Evolutionary conservation across 2,113 vertebrate species (phyloP), one percentile per base, ranked within the genome.

Genomic region (Rhinoderma darwinii): DNA sequence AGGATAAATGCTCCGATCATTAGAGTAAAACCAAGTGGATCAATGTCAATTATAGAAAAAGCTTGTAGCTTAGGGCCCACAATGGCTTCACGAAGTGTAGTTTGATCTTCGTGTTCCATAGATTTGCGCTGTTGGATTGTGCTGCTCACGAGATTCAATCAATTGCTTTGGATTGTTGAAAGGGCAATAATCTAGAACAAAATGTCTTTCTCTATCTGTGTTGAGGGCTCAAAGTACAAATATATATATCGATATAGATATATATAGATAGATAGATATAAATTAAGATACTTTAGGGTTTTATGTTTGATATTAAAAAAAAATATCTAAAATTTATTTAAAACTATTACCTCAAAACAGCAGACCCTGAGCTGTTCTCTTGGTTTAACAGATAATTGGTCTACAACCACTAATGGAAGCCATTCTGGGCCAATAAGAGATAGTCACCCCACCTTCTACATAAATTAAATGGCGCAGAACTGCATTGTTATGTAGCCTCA

Each of bases 11-110:
- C 10, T 22, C 6, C 20, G 47, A 78, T 78, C 75, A 78, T 78
- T 78, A 78, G 4, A 35, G 75, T 11, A 78, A 78, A 78, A 54
- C 44, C 75, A 78, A 78, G 50, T 22, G 32, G 47, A 78, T 78
- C 75, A 54, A 78, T 78, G 75, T 54, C 50, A 78, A 78, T 78
- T 78, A 78, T 35, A 78, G 7, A 18, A 32, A 54, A 17, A 8
- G 75, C 47, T 32, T 37, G 75, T 78, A 51, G 17, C 30, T 32
- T 35, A 22, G 15, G 30, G 27, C 8, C 75, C 27, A 51, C 44
- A 78, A 50, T 54, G 30, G 44, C 27, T 54, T 78, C 68, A 32
- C 50, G 27, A 54, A 35, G 54, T 78, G 75, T 78, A 78, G 75
- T 78, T 51, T 78, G 75, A 78, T 78, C 47, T 78, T 32, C 44